Conservation (phyloP, 92 coral and sea anemone genomes). For the Porites divaricata region DNA sequence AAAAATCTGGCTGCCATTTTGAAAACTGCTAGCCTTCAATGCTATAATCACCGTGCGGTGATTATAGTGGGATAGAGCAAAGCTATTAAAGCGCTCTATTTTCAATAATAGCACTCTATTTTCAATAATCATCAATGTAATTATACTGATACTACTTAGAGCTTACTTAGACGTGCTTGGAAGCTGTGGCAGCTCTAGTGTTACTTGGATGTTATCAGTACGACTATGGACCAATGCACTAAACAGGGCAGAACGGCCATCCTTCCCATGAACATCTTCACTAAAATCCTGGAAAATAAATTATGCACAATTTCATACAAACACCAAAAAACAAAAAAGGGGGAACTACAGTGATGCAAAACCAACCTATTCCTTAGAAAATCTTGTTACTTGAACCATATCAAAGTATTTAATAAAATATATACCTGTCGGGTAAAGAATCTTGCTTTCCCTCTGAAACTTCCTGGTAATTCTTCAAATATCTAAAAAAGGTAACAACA, state of each 20-base stretch:
- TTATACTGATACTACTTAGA: too few species aligned
- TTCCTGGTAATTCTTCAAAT: constrained; percentile 46
- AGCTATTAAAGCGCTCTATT: too few species aligned
- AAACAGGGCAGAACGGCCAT: constrained; percentile 77
- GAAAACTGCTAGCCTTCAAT: too few species aligned
- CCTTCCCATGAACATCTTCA: constrained; percentile 70
- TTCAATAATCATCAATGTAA: too few species aligned
- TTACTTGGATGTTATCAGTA: constrained; percentile 84
- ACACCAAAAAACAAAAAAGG: too few species aligned
- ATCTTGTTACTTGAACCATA: not conserved
- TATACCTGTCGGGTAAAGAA: constrained; percentile 45
- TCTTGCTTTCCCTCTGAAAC: constrained; percentile 29
- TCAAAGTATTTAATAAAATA: too few species aligned
- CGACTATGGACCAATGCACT: constrained; percentile 84
- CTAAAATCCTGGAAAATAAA: constrained; percentile 46
- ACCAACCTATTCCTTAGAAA: not conserved
- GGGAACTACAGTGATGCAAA: not conserved
- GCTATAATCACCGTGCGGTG: too few species aligned
- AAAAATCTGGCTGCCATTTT: too few species aligned
- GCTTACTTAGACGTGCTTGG: constrained; percentile 53
- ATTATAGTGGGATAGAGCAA: too few species aligned
- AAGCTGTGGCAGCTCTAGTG: constrained; percentile 81
- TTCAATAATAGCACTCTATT: too few species aligned
- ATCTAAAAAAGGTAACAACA: constrained; percentile 9
- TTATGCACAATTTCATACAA: not conserved